Evolutionary conservation across 2,888 invertebrate species (phyloP).

Genomic region (Clistopyga incitator): DNA sequence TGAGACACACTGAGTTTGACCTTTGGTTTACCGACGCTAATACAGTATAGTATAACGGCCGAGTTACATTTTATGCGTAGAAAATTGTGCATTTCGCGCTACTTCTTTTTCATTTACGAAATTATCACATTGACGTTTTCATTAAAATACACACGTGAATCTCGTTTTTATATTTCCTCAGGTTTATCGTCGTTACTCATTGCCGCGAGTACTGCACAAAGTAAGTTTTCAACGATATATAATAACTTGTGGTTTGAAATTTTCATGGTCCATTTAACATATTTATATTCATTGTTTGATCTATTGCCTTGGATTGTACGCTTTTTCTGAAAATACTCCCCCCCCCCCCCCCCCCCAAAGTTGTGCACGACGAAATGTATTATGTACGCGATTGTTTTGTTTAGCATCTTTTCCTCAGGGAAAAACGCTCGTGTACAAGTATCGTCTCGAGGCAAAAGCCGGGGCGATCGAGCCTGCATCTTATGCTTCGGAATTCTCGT

Average conservation of each 20-base stretch:
- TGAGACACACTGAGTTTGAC: background rate
- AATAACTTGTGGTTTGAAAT: too few species aligned
- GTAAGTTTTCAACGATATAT: slow-evolving; percentile 66
- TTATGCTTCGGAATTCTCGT: slow-evolving; percentile 79
- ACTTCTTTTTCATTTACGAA: background rate
- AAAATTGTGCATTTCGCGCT: background rate
- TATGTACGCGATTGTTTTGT: background rate
- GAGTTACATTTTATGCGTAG: background rate
- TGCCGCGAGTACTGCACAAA: slow-evolving; percentile 69
- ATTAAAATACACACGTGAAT: too few species aligned
- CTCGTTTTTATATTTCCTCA: slow-evolving; percentile 58
- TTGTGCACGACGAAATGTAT: too few species aligned
- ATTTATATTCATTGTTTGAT: too few species aligned
- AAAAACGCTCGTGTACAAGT: slow-evolving; percentile 84
- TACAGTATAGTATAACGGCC: background rate
- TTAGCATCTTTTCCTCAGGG: slow-evolving; percentile 83
- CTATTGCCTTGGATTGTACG: background rate
- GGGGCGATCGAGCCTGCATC: slow-evolving; percentile 80
- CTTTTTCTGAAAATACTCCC: too few species aligned
- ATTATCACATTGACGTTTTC: background rate
- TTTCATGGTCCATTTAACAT: too few species aligned
- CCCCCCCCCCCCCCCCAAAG: too few species aligned
- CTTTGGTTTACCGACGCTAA: background rate
- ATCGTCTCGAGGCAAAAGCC: slow-evolving; percentile 80
- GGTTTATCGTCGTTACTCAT: slow-evolving; percentile 71